Conservation (phyloP, 2,888 invertebrate species). For the Odiellus spinosus region DNA sequence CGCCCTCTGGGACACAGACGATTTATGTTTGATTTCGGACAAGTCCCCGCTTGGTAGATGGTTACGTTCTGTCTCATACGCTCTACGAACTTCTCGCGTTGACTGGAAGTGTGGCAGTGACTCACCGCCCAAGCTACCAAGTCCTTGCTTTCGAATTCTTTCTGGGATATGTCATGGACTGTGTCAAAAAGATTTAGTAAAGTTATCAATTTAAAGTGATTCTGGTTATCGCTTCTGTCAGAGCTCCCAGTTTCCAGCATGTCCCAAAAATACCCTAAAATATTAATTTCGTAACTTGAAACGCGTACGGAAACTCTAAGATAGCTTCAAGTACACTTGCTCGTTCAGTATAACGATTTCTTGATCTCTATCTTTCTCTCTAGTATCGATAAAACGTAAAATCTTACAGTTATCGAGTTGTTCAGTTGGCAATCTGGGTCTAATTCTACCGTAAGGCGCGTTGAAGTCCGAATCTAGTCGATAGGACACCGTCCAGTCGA, state of each 20-base stretch:
- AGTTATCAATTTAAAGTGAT: too few species aligned
- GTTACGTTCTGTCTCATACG: constrained; percentile 13
- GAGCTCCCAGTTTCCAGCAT: too few species aligned
- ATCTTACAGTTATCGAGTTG: background rate
- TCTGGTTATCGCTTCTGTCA: too few species aligned
- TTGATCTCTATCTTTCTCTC: too few species aligned
- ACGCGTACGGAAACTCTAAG: too few species aligned
- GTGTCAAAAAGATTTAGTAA: too few species aligned
- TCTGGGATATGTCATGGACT: too few species aligned
- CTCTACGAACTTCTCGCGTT: constrained; percentile 16
- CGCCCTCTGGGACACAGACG: constrained; percentile 3
- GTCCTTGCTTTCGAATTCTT: background rate
- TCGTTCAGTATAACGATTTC: too few species aligned
- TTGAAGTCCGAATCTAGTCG: constrained; percentile 9
- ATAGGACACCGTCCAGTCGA: constrained; percentile 15
- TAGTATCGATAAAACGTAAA: background rate
- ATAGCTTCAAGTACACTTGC: too few species aligned
- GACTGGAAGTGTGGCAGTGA: constrained; percentile 16
- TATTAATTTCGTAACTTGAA: too few species aligned
- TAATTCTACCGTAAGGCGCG: constrained; percentile 8
- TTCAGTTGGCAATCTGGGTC: background rate
- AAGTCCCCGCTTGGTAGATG: constrained; percentile 19
- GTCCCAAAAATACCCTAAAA: too few species aligned
- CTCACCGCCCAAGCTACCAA: constrained; percentile 21
- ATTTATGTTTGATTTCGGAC: constrained; percentile 4